Evolutionary conservation across 2,113 vertebrate genomes (phyloP), one percentile per base, ranked within the genome.

Genomic region (Electrona antarctica): DNA sequence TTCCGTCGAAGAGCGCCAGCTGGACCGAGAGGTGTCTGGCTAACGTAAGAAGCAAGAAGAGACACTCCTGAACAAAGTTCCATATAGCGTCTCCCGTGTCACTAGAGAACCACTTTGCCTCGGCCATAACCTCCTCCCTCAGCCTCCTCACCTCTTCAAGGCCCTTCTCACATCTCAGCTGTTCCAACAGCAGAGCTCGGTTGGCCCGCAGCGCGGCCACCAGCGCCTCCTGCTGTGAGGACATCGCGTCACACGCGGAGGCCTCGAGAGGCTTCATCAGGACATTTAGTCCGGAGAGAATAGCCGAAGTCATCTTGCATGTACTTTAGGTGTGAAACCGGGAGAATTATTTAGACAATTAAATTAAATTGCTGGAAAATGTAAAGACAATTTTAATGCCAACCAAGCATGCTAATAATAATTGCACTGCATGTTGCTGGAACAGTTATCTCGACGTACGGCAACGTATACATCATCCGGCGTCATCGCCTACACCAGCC

Each of bases 41-140:
- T 51, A 98, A 81, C 60, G 91, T 85, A 49, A 95, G 84, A 6
- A 98, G 87, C 64, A 96, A 71, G 3, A 95, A 75, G 54, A 98
- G 91, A 66, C 88, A 81, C 73, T 96, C 94, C 74, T 93, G 90
- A 1, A 93, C 93, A 55, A 94, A 94, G 14, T 3, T 77, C 96
- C 96, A 98, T 0, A 91, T 85, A 54, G 81, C 21, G 0, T 96
- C 96, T 0, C 79, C 68, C 0, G 90, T 82, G 1, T 46, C 69
- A 4, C 60, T 52, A 0, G 57, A 72, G 57, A 81, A 87, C 93
- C 93, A 96, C 0, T 66, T 64, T 0, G 67, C 69, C 51, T 70
- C 74, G 0, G 0, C 11, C 14, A 79, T 72, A 8, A 91, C 79
- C 41, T 87, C 83, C 9, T 82, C 81, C 52, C 91, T 85, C 11